These are phyloP conservation scores for Callyntrura sp. DNA, from an alignment of 2,888 invertebrate genomes.

Conservation along the genomic window DNA sequence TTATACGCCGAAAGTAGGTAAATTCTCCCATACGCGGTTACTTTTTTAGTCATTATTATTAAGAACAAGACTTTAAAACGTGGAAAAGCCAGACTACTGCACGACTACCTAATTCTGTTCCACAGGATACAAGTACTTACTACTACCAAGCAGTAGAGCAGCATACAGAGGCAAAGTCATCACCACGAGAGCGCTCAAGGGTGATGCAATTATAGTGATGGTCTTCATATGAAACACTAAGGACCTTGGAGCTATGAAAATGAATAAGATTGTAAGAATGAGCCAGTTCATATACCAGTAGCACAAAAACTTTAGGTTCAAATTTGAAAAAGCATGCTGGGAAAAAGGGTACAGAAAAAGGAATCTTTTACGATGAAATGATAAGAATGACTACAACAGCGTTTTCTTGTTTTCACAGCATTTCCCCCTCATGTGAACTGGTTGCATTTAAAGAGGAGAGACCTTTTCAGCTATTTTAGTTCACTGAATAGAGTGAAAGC, in stretches of 20 bases:
- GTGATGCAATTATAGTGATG: background rate
- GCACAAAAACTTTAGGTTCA: background rate
- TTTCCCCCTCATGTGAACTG: background rate
- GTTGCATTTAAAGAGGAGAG: constrained; percentile 19
- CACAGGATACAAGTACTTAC: too few species aligned
- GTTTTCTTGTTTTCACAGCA: constrained; percentile 53
- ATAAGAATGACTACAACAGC: constrained; percentile 48
- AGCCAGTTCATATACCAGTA: constrained; percentile 8
- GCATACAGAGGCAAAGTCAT: too few species aligned
- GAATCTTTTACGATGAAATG: constrained; percentile 58
- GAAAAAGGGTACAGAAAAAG: constrained; percentile 17
- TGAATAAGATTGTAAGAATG: background rate
- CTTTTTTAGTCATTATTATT: too few species aligned
- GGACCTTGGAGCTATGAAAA: constrained; percentile 8
- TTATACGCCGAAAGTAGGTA: too few species aligned
- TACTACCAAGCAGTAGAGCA: too few species aligned
- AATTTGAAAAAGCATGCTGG: constrained; percentile 9
- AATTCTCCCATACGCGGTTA: too few species aligned
- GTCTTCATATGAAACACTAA: background rate
- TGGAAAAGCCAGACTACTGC: background rate
- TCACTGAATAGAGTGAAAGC: background rate
- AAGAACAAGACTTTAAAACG: too few species aligned
- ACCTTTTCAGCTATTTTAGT: background rate
- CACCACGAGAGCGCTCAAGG: background rate
- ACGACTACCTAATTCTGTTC: background rate